Conservation (phyloP, 2,797 vertebrate genomes). For the Notolepis coatsorum region DNA sequence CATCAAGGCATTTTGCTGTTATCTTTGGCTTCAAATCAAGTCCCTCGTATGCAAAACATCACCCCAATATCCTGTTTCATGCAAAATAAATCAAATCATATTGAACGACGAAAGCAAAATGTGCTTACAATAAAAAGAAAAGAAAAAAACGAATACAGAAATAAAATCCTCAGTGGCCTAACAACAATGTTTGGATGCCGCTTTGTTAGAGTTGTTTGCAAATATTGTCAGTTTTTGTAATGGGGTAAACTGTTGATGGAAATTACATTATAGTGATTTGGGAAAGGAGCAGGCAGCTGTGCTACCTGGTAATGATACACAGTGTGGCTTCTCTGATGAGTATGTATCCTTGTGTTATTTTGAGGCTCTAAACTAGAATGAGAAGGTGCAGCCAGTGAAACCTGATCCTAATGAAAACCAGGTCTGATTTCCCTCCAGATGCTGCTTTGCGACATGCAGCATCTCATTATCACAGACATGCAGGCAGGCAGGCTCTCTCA, state of each 20-base stretch:
- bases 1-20: too few species aligned
- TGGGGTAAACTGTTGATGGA: slow-evolving; percentile 46
- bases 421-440: slow-evolving; percentile 40
- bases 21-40: too few species aligned
- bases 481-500: slow-evolving; percentile 9
- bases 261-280: slow-evolving; percentile 48
- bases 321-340: slow-evolving; percentile 52
- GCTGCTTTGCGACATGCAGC: slow-evolving; percentile 44
- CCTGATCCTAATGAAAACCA: slow-evolving; percentile 64
- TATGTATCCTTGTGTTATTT: slow-evolving; percentile 45
- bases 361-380: slow-evolving; percentile 44
- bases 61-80: too few species aligned
- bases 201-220: slow-evolving; percentile 33
- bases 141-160: too few species aligned
- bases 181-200: too few species aligned
- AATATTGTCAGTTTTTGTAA: slow-evolving; percentile 37
- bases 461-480: slow-evolving; percentile 62
- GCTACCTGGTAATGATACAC: slow-evolving; percentile 61
- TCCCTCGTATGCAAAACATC: too few species aligned
- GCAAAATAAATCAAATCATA: too few species aligned
- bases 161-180: too few species aligned
- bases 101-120: too few species aligned
- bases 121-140: too few species aligned
- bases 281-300: slow-evolving; percentile 38
- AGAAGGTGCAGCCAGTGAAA: slow-evolving; percentile 44